Conservation (phyloP, 53 echinoderm and acorn worm genomes). For the Astropecten irregularis region DNA sequence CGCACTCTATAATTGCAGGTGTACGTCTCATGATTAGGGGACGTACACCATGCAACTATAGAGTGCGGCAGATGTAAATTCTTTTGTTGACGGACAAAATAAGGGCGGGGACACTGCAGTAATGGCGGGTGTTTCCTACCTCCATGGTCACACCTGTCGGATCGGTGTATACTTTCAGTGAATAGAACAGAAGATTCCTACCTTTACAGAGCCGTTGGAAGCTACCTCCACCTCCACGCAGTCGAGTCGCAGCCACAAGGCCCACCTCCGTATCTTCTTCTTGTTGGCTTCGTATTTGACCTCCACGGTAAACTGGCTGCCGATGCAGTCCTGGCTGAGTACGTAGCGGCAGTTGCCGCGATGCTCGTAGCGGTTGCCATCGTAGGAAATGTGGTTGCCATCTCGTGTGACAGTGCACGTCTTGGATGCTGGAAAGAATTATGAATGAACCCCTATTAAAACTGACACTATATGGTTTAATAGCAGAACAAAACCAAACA, state of each 20-base stretch:
- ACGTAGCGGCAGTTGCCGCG: constrained; percentile 73
- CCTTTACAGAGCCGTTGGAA: constrained; percentile 48
- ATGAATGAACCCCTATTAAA: not conserved
- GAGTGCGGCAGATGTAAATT: no score
- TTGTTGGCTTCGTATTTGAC: constrained; percentile 61
- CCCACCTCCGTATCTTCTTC: constrained; percentile 19
- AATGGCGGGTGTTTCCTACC: no score
- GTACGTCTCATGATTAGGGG: no score
- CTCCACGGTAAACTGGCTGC: constrained; percentile 64
- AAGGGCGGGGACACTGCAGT: no score
- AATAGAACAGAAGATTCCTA: no score
- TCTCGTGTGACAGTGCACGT: constrained; percentile 41
- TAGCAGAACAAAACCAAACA: no score
- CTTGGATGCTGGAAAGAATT: constrained; percentile 48
- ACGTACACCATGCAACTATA: no score
- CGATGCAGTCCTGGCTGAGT: constrained; percentile 65
- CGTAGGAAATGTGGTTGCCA: constrained; percentile 55
- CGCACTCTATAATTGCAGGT: no score
- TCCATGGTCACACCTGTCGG: no score
- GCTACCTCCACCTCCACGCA: constrained; percentile 67
- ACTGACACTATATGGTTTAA: no score
- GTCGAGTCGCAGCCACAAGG: constrained; percentile 25
- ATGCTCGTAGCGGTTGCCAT: constrained; percentile 40
- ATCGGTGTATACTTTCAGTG: no score
- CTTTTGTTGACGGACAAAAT: no score